phyloP scores from a whole-genome alignment of 1,140 invertebrate genomes.

The Zaprionus lachaisei region DNA sequence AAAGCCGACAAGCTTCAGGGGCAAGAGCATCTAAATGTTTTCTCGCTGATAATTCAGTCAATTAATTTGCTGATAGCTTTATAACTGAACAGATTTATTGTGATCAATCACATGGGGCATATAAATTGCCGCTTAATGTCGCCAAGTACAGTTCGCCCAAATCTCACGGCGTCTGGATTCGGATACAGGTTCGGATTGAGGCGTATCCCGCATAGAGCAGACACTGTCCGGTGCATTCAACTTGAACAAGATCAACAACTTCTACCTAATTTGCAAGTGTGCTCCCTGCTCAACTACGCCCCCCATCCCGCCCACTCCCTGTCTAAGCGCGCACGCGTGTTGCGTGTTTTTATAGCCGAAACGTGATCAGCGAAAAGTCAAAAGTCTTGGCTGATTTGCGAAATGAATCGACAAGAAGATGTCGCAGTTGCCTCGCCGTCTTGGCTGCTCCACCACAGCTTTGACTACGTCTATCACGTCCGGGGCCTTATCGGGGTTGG shows the following conservation, averaged over 20 bases:
- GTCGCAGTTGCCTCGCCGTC: not conserved
- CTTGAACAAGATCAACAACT: constrained; percentile 24
- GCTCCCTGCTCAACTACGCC: not conserved
- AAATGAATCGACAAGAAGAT: constrained; percentile 13
- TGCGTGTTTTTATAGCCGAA: constrained; percentile 45
- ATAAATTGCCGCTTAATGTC: constrained; percentile 5
- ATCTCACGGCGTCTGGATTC: not conserved
- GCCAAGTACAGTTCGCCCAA: constrained; percentile 10
- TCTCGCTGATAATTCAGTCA: not conserved
- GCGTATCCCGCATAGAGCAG: constrained; percentile 1
- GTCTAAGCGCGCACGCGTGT: not conserved
- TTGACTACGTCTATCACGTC: constrained; percentile 25
- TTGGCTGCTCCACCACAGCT: not conserved
- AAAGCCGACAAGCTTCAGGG: not conserved
- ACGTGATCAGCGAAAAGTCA: constrained; percentile 54
- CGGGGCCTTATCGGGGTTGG: constrained; percentile 31
- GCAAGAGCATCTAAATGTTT: not conserved
- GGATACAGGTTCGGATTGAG: not conserved
- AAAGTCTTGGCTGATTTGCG: constrained; percentile 15
- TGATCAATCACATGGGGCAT: not conserved
- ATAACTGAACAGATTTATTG: constrained; percentile 3
- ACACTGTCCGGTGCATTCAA: not conserved
- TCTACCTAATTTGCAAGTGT: constrained; percentile 14
- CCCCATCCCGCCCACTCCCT: constrained; percentile 20
- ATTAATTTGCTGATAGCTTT: not conserved